phyloP scores from a whole-genome alignment of 2,888 invertebrate species.

The Charanyca ferruginea region DNA sequence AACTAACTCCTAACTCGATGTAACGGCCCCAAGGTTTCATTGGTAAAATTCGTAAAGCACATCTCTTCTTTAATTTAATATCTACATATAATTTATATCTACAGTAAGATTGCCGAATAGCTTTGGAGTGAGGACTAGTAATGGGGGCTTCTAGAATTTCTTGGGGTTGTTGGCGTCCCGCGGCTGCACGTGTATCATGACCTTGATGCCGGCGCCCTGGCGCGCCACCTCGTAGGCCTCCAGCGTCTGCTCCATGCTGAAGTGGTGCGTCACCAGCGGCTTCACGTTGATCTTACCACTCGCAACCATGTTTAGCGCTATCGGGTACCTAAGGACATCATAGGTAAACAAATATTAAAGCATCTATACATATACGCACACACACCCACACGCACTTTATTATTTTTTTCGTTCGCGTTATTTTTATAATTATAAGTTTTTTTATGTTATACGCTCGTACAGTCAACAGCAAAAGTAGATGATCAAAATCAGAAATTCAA shows the following conservation, averaged over 20 bases:
- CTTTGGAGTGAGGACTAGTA: not conserved
- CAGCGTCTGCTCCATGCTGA: conserved; percentile 93
- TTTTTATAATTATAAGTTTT: no score
- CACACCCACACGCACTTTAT: no score
- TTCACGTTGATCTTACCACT: conserved; percentile 95
- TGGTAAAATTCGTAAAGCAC: not conserved
- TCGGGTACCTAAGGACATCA: conserved; percentile 92
- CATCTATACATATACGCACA: no score
- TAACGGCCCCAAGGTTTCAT: not conserved
- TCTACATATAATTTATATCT: not conserved
- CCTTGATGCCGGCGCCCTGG: conserved; percentile 95
- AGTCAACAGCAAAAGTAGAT: no score
- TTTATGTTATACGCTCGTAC: no score
- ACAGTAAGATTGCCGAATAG: not conserved
- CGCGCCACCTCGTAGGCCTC: conserved; percentile 96
- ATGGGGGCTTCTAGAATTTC: conserved; percentile 69
- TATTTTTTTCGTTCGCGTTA: no score
- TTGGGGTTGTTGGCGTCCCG: conserved; percentile 88
- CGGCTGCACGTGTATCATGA: conserved; percentile 95
- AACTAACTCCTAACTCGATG: no score
- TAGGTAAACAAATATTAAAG: no score
- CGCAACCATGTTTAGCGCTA: conserved; percentile 95
- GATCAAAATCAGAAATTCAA: no score
- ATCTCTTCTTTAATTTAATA: not conserved
- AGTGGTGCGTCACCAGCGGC: conserved; percentile 96